Percentiles rank a stretch among this genome's conserved stretches.
phyloP scores from a whole-genome alignment of 2,888 invertebrate species.

The Parnassius glacialis region DNA sequence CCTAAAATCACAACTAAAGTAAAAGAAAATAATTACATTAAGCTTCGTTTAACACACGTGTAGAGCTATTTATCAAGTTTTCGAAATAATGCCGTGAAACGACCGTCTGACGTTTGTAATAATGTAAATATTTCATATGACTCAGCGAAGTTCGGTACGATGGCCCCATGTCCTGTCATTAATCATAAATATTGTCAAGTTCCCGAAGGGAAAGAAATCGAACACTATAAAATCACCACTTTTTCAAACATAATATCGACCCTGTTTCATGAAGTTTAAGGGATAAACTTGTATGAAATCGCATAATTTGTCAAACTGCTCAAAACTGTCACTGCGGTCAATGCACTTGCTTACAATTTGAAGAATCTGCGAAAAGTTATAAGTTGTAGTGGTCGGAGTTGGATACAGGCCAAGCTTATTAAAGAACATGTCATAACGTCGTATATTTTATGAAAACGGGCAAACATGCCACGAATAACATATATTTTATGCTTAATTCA shows the following conservation, averaged over 20 bases:
- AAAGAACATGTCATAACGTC: conserved; percentile 24
- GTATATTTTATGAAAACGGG: conserved; percentile 17
- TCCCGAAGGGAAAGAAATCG: conserved; percentile 33
- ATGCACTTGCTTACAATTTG: conserved; percentile 29
- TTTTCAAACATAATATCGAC: background rate
- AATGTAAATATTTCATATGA: conserved; percentile 35
- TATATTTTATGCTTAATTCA: background rate
- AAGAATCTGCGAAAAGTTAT: conserved; percentile 35
- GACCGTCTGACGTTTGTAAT: conserved; percentile 24
- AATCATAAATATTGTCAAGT: conserved; percentile 38
- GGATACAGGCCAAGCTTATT: conserved; percentile 35
- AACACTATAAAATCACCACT: conserved; percentile 11
- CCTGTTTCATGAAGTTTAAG: background rate
- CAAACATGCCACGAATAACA: conserved; percentile 7
- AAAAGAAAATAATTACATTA: too few relatives aligned
- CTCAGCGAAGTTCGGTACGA: conserved; percentile 33
- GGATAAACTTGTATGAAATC: conserved; percentile 2
- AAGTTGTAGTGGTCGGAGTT: conserved; percentile 36
- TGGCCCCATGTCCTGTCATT: conserved; percentile 34
- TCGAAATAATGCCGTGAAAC: conserved; percentile 18
- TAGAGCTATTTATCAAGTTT: conserved; percentile 16
- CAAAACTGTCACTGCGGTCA: conserved; percentile 24
- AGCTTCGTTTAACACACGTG: background rate
- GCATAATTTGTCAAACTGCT: conserved; percentile 12
- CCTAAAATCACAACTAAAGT: too few relatives aligned